Evolutionary conservation across 2,113 vertebrate species (phyloP).

Genomic region (Lagenorhynchus albirostris): DNA sequence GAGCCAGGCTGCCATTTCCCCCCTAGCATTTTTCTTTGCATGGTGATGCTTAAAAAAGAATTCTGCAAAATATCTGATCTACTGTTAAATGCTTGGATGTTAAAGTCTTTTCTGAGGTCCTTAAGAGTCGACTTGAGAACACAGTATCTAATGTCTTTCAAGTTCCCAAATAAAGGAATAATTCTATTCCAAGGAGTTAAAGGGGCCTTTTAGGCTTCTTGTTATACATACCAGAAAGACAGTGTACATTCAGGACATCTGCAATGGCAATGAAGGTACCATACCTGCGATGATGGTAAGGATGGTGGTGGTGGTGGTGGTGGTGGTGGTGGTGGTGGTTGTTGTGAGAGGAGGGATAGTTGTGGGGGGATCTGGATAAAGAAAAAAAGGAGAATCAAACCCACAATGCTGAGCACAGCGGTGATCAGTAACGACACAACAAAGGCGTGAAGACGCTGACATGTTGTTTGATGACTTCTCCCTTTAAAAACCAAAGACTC

Average conservation of each 20-base stretch:
- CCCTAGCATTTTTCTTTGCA: constrained; percentile 14
- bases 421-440: constrained; percentile 81
- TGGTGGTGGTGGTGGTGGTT: constrained; percentile 84
- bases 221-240: constrained; percentile 76
- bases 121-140: constrained; percentile 43
- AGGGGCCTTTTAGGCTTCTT: constrained; percentile 8
- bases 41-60: constrained; percentile 37
- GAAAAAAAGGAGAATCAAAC: constrained; percentile 87
- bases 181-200: background rate
- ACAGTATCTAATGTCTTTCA: background rate
- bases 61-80: background rate
- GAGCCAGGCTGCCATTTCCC: background rate
- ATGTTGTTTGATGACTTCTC: background rate
- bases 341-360: constrained; percentile 91
- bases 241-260: constrained; percentile 83
- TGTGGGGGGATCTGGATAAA: constrained; percentile 92
- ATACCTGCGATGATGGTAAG: constrained; percentile 88
- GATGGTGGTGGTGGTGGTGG: constrained; percentile 84
- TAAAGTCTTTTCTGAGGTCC: constrained; percentile 4
- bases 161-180: constrained; percentile 39
- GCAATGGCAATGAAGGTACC: constrained; percentile 86
- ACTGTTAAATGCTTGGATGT: constrained; percentile 1
- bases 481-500: background rate
- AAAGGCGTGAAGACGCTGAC: constrained; percentile 77
- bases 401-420: constrained; percentile 86